Conservation (phyloP, 2,797 vertebrate genomes). For the Anisognathus igniventris region DNA sequence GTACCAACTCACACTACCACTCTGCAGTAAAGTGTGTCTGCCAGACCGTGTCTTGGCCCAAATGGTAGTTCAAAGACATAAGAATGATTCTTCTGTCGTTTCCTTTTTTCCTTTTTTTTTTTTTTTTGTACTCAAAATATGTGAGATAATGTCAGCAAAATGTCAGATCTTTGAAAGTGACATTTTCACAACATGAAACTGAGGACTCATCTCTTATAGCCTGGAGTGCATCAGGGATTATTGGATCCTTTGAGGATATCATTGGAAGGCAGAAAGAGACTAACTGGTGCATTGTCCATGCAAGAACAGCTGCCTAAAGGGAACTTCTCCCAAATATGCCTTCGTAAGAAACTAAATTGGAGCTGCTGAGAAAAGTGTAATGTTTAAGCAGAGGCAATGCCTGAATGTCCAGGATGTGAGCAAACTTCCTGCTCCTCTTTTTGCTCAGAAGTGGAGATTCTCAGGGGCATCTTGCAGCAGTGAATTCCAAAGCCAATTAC, state of each 20-base stretch:
- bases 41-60: fast-evolving
- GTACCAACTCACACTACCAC: neutral
- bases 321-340: neutral
- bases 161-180: neutral
- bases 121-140: neutral
- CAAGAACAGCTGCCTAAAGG: neutral
- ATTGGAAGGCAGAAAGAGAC: neutral
- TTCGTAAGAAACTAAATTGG: neutral
- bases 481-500: neutral
- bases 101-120: too few relatives aligned
- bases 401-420: neutral
- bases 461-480: neutral
- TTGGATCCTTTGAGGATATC: neutral
- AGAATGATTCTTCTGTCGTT: neutral
- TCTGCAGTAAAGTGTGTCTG: neutral
- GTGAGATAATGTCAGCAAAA: neutral
- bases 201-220: neutral
- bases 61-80: neutral
- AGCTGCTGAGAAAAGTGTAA: neutral
- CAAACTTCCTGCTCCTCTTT: neutral
- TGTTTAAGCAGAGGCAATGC: neutral
- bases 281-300: neutral
- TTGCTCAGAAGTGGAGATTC: neutral
- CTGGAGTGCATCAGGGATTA: neutral
- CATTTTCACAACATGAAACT: neutral